Conservation (phyloP, 2,113 vertebrate genomes). For the Lathamus discolor region DNA sequence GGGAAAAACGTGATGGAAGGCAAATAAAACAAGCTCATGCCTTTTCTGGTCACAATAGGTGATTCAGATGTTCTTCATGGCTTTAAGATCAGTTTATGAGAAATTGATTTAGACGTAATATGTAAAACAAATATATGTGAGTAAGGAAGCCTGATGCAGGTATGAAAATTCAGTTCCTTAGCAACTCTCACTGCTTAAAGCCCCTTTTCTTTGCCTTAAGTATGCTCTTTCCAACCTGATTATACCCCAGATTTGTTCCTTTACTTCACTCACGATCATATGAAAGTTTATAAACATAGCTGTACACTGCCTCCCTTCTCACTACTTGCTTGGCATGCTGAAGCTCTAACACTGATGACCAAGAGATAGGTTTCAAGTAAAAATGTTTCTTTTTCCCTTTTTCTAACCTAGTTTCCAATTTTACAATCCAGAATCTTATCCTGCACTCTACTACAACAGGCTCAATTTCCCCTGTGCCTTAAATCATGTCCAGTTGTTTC, state of each 20-base stretch:
- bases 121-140: neutral
- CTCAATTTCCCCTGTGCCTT: neutral
- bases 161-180: neutral
- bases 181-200: neutral
- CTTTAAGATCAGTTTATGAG: neutral
- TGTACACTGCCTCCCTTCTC: neutral
- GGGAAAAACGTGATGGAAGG: fast-evolving
- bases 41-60: neutral
- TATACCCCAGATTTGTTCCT: neutral
- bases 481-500: neutral
- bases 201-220: neutral
- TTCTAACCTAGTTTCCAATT: neutral
- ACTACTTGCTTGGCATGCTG: fast-evolving
- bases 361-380: neutral
- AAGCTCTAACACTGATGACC: neutral
- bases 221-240: neutral
- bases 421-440: neutral
- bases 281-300: neutral
- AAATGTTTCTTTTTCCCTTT: neutral
- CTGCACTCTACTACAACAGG: neutral
- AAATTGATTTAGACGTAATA: neutral
- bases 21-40: neutral
- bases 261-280: neutral
- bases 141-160: neutral
- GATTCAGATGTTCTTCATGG: neutral